Percentiles rank a stretch among this genome's conserved stretches.
Conservation (phyloP, 2,888 invertebrate genomes). For the Calliphora vomitoria region DNA sequence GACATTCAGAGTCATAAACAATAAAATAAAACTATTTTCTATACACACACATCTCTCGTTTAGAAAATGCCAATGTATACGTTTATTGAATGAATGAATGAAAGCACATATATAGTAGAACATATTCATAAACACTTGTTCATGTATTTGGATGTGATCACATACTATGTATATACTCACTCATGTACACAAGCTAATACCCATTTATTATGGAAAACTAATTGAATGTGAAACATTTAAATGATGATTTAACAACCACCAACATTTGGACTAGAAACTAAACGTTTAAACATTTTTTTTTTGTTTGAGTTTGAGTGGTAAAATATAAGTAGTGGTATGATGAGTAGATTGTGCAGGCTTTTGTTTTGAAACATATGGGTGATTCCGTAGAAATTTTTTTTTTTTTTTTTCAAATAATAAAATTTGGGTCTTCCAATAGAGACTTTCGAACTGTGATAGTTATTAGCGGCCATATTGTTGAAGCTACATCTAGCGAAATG, state of each 20-base stretch:
- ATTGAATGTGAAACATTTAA: conserved; percentile 45
- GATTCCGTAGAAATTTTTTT: background rate
- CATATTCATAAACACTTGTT: background rate
- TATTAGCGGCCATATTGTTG: too few species aligned
- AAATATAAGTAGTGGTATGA: background rate
- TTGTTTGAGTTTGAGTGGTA: background rate
- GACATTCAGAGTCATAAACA: background rate
- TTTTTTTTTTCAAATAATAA: too few species aligned
- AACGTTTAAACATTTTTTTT: background rate
- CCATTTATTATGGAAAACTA: conserved; percentile 20
- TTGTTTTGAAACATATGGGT: background rate
- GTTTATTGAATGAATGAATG: background rate
- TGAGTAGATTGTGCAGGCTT: background rate
- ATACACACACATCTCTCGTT: too few species aligned
- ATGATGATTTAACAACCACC: conserved; percentile 27
- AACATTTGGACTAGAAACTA: conserved; percentile 10
- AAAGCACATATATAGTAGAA: too few species aligned
- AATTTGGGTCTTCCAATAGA: too few species aligned
- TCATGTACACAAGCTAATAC: background rate
- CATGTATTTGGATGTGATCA: background rate
- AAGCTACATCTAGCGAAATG: too few species aligned
- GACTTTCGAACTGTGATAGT: too few species aligned
- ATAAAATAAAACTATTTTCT: conserved; percentile 15
- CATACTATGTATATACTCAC: background rate
- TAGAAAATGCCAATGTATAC: background rate